Conservation (phyloP, 2,888 invertebrate genomes). For the Syrphus vitripennis region DNA sequence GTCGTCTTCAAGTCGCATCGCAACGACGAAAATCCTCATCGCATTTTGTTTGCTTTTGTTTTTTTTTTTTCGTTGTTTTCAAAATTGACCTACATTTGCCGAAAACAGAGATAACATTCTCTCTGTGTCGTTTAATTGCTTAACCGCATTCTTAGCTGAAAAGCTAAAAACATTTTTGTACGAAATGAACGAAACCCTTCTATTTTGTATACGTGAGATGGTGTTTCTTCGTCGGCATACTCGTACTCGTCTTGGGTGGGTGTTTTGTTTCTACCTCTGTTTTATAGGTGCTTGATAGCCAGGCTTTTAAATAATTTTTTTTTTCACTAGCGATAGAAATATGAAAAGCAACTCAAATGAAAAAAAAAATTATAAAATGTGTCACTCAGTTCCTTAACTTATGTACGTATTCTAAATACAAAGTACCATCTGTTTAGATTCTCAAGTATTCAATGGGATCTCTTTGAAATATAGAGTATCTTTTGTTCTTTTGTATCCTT, state of each 20-base stretch:
- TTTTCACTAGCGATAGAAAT: constrained; percentile 16
- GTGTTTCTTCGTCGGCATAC: not conserved
- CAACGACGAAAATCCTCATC: constrained; percentile 31
- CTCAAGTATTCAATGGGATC: constrained; percentile 7
- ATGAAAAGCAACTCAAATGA: constrained; percentile 14
- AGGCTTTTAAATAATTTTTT: constrained; percentile 1
- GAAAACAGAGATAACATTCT: constrained; percentile 62
- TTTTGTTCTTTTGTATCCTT: constrained; percentile 18
- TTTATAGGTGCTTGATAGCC: constrained; percentile 22
- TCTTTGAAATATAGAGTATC: constrained; percentile 32
- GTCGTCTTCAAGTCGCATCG: constrained; percentile 41
- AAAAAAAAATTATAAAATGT: constrained; percentile 43
- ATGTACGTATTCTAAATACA: not conserved
- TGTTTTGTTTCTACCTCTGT: not conserved
- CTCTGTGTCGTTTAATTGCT: constrained; percentile 62
- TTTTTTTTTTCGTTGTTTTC: constrained; percentile 11
- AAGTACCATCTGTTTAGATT: constrained; percentile 14
- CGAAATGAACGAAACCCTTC: not conserved
- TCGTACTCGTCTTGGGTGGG: too few species aligned
- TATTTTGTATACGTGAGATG: not conserved
- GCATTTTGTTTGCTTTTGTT: constrained; percentile 47
- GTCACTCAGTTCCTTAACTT: constrained; percentile 28
- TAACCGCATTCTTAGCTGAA: constrained; percentile 50
- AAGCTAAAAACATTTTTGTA: constrained; percentile 6
- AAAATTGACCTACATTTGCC: constrained; percentile 63